A percentile compares a stretch with the other conserved stretches of the same genome.
These are phyloP conservation scores for Lethenteron camtschaticum DNA, from an alignment of 2,113 vertebrate species.

Conservation along the genomic window DNA sequence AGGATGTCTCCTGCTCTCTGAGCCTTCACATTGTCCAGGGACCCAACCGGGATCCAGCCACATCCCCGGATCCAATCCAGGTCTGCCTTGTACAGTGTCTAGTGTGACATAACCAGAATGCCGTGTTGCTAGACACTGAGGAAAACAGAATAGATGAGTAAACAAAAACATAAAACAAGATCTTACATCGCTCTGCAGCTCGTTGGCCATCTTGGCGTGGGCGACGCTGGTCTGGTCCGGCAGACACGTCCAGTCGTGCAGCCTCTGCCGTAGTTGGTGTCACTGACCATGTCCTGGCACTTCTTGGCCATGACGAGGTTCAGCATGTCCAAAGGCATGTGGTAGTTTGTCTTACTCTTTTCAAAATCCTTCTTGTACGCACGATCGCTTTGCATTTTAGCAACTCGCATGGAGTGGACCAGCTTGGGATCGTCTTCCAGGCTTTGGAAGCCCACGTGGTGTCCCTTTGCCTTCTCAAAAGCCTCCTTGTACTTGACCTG, in stretches of 20 bases:
- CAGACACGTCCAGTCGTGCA: conserved; percentile 61
- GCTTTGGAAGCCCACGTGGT: conserved; percentile 47
- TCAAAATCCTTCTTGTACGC: conserved; percentile 72
- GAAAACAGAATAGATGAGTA: too few relatives aligned
- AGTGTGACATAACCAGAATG: neutral
- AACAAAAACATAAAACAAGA: too few relatives aligned
- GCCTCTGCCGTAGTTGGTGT: conserved; percentile 35
- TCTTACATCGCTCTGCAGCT: conserved; percentile 55
- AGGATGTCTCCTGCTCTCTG: conserved; percentile 30
- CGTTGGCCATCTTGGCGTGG: conserved; percentile 45
- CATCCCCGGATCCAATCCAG: conserved; percentile 1
- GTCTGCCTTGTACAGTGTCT: neutral
- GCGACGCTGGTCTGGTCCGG: conserved; percentile 53
- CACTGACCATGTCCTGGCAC: conserved; percentile 51
- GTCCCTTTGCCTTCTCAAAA: conserved; percentile 62
- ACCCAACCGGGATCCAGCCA: conserved; percentile 21
- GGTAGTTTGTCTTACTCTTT: conserved; percentile 50
- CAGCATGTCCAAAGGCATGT: conserved; percentile 50
- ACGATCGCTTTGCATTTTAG: conserved; percentile 51
- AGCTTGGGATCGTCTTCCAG: conserved; percentile 52
- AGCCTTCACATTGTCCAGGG: conserved; percentile 45
- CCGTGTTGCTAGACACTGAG: too few relatives aligned
- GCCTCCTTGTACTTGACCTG: conserved; percentile 59
- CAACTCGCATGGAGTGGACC: conserved; percentile 46
- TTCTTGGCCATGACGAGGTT: conserved; percentile 48